Base-by-base conservation (phyloP, 2,797 vertebrate species). In the Novumbra hubbsi region DNA sequence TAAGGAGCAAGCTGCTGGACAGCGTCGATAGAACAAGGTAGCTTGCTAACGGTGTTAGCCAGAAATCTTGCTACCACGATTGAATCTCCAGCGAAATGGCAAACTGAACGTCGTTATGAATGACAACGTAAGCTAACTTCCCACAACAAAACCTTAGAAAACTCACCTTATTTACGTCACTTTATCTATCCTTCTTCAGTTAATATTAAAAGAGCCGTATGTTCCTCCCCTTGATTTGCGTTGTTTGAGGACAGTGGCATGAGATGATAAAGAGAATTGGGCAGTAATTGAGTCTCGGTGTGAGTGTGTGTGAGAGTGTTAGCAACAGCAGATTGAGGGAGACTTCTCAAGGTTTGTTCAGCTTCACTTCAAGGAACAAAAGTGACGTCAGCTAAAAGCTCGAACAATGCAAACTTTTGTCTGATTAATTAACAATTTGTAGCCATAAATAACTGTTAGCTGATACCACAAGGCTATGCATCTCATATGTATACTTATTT, bases 321-420 rank as follows among this genome's bases (percentile, higher is more conserved):
- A 92, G 84, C 90, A 85, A 88, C 86, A 84, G 90, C 93, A 89
- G 90, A 92, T 92, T 87, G 90, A 92, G 88, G 89, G 89, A 88
- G 91, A 84, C 90, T 90, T 85, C 89, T 89, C 91, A 87, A 88
- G 92, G 89, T 90, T 92, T 91, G 88, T 90, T 89, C 92, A 86
- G 89, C 86, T 89, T 89, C 94, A 88, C 91, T 92, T 92, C 91
- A 85, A 90, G 91, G 91, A 92, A 92, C 91, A 87, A 71, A 79
- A 90, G 93, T 96, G 95, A 96, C 95, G 95, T 96, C 95, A 96
- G 80, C 87, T 81, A 80, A 73, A 80, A 73, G 89, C 85, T 83
- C 68, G 84, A 77, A 50, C 76, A 48, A 68, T 21, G 78, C 76
- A 81, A 85, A 86, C 78, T 87, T 88, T 76, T 75, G 76, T 75